Conservation (phyloP, 1,140 invertebrate genomes). For the Galleria mellonella region DNA sequence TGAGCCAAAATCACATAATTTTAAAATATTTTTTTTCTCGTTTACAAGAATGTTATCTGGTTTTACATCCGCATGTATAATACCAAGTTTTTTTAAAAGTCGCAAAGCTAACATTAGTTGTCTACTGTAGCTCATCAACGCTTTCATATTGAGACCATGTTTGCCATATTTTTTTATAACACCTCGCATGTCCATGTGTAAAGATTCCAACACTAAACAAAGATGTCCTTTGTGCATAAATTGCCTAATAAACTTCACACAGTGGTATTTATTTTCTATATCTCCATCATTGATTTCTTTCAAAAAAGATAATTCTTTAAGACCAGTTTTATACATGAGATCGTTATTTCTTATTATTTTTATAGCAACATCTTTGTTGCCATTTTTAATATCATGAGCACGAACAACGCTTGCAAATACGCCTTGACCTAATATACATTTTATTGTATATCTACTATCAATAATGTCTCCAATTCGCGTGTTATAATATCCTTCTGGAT, state of each 20-base stretch:
- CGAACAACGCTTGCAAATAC: conserved; percentile 98
- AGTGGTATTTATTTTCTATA: conserved; percentile 97
- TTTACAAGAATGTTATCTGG: conserved; percentile 99
- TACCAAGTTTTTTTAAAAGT: conserved; percentile 94
- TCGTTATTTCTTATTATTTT: conserved; percentile 99
- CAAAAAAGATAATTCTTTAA: conserved; percentile 96
- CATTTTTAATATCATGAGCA: conserved; percentile 89
- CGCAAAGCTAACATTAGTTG: conserved; percentile 96
- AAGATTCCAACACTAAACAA: conserved; percentile 97
- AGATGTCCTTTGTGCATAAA: conserved; percentile 97
- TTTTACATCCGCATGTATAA: conserved; percentile 99
- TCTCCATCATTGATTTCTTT: conserved; percentile 97
- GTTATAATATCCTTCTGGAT: conserved; percentile 97
- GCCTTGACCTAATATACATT: conserved; percentile 97
- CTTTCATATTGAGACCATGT: conserved; percentile 97
- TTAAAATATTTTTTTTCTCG: conserved; percentile 96
- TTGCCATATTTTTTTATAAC: conserved; percentile 98
- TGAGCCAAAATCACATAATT: conserved; percentile 99
- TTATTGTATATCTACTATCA: conserved; percentile 92
- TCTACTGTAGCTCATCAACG: conserved; percentile 97
- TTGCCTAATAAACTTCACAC: conserved; percentile 90
- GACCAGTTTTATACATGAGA: conserved; percentile 98
- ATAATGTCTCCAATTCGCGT: conserved; percentile 96
- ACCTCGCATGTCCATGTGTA: conserved; percentile 93
- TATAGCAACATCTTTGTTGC: conserved; percentile 94